phyloP scores from a whole-genome alignment of 1,140 invertebrate species.

The Mamestra configurata region DNA sequence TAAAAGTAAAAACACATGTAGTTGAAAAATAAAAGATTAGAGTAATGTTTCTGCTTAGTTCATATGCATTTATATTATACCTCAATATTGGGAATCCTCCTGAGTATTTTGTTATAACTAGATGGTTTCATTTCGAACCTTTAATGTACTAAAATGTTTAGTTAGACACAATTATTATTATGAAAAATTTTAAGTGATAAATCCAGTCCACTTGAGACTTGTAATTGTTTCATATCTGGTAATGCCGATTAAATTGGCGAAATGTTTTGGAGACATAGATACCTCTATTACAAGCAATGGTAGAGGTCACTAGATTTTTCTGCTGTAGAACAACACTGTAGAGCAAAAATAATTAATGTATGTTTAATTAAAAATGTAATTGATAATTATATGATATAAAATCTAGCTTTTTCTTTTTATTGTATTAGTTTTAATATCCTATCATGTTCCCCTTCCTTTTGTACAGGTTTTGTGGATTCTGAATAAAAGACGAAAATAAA shows the following conservation, averaged over 20 bases:
- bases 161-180: constrained; percentile 40
- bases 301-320: constrained; percentile 74
- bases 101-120: constrained; percentile 41
- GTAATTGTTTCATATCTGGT: constrained; percentile 46
- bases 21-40: constrained; percentile 59
- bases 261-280: constrained; percentile 51
- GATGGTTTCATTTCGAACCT: constrained; percentile 33
- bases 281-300: constrained; percentile 66
- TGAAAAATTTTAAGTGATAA: constrained; percentile 32
- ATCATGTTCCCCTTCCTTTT: background rate
- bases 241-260: constrained; percentile 43
- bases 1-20: constrained; percentile 58
- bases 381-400: constrained; percentile 74
- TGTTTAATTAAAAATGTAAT: constrained; percentile 79
- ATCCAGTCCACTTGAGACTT: constrained; percentile 39
- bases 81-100: constrained; percentile 42
- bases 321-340: constrained; percentile 78
- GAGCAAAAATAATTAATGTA: constrained; percentile 79
- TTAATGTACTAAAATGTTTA: constrained; percentile 46
- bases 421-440: background rate
- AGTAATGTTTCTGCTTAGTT: constrained; percentile 61
- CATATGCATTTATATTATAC: constrained; percentile 67
- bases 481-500: constrained; percentile 13
- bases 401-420: background rate
- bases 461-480: background rate